Evolutionary conservation across 1,140 invertebrate species (phyloP).

Genomic region (Sminthurides bifidus): DNA sequence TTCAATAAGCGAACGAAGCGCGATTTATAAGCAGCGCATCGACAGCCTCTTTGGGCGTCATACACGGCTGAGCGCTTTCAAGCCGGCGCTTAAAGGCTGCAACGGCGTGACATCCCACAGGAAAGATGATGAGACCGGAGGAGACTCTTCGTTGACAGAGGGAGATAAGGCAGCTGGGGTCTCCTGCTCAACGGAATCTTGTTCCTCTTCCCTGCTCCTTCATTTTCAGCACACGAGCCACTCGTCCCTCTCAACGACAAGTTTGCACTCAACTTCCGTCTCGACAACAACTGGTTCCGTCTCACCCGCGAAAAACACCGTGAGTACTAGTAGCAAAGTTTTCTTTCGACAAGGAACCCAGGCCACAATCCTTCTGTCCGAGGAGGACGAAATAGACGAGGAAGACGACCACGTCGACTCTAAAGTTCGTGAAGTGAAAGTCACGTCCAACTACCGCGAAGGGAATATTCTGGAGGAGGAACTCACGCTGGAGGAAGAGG

Average conservation of each 20-base stretch:
- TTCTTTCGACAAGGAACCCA: neutral
- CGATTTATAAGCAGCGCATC: constrained; percentile 65
- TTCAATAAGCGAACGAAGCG: constrained; percentile 34
- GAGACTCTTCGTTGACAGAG: no score
- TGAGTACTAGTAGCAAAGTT: neutral
- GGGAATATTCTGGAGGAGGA: no score
- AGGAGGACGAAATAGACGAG: constrained; percentile 11
- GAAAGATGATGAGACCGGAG: neutral
- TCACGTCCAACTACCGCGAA: no score
- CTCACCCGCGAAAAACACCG: neutral
- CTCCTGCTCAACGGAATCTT: no score
- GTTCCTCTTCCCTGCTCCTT: no score
- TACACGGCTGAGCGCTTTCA: constrained; percentile 12
- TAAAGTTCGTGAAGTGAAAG: neutral
- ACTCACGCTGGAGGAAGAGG: neutral
- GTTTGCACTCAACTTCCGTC: neutral
- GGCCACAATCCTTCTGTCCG: neutral
- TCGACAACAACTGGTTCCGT: neutral
- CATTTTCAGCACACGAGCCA: neutral
- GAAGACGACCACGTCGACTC: neutral
- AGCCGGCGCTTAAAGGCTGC: constrained; percentile 18
- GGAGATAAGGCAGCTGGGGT: no score
- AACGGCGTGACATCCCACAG: constrained; percentile 11
- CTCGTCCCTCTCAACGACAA: neutral
- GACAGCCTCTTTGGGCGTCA: constrained; percentile 58